Evolutionary conservation across 2,888 invertebrate genomes (phyloP).

Genomic region (Noctua pronuba): DNA sequence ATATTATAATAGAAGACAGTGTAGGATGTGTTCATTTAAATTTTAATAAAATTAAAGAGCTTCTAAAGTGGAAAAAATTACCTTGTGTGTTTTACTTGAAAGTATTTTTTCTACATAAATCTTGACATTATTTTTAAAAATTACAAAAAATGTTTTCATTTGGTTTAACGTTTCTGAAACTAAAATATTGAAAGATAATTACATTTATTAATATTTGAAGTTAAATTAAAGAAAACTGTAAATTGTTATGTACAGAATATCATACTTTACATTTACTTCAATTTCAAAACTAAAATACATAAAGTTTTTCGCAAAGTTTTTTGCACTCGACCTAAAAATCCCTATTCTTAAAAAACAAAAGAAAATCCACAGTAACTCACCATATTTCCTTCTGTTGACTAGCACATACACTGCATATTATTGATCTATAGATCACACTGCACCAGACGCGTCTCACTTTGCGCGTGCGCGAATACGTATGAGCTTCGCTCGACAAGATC

Average conservation of each 20-base stretch:
- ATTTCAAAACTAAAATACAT: neutral
- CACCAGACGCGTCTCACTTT: slow-evolving; percentile 72
- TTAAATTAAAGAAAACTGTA: neutral
- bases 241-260: neutral
- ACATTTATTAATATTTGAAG: neutral
- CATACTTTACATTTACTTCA: neutral
- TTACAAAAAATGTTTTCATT: neutral
- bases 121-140: neutral
- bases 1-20: slow-evolving; percentile 2
- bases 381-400: slow-evolving; percentile 73
- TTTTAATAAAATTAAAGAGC: neutral
- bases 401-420: slow-evolving; percentile 75
- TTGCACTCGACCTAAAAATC: neutral
- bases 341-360: neutral
- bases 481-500: slow-evolving; percentile 68
- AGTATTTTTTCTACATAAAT: neutral
- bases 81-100: neutral
- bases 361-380: slow-evolving; percentile 67
- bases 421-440: slow-evolving; percentile 68
- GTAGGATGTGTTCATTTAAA: neutral
- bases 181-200: neutral
- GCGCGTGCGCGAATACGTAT: slow-evolving; percentile 73
- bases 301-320: neutral
- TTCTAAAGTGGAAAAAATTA: neutral
- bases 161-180: neutral